Percentiles rank a stretch among this genome's conserved stretches.
Conservation (phyloP, 2,888 invertebrate genomes). For the Synanthedon myopaeformis region DNA sequence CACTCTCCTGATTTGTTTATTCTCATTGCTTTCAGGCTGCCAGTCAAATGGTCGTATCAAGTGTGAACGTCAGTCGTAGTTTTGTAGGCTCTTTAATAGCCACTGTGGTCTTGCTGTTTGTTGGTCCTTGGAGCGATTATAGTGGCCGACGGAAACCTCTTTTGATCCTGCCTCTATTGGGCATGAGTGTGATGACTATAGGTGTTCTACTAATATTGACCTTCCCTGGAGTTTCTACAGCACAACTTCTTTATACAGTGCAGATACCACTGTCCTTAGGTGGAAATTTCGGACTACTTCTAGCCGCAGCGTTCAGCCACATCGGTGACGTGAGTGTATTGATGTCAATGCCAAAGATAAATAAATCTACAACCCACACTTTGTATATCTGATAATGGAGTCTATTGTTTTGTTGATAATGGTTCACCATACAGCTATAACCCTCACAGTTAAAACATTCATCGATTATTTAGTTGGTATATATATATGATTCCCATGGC, state of each 20-base stretch:
- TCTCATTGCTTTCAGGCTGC: constrained; percentile 34
- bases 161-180: constrained; percentile 65
- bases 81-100: constrained; percentile 68
- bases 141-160: constrained; percentile 70
- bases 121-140: constrained; percentile 75
- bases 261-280: constrained; percentile 77
- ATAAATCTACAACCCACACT: background rate
- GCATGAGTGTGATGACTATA: constrained; percentile 63
- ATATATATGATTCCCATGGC: background rate
- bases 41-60: constrained; percentile 73
- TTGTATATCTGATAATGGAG: background rate
- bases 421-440: background rate
- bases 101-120: constrained; percentile 68
- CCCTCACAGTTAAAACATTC: background rate
- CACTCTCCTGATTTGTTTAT: background rate
- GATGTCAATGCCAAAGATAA: background rate
- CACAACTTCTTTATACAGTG: constrained; percentile 52
- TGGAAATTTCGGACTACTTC: constrained; percentile 77
- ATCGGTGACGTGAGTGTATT: constrained; percentile 78
- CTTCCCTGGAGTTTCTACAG: constrained; percentile 52
- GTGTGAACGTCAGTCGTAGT: constrained; percentile 74
- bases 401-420: background rate
- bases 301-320: constrained; percentile 82
- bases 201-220: constrained; percentile 51
- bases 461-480: constrained; percentile 4